Evolutionary conservation across 2,888 invertebrate species (phyloP), one percentile per base, ranked within the genome.

Genomic region (Microplitis deprimator): DNA sequence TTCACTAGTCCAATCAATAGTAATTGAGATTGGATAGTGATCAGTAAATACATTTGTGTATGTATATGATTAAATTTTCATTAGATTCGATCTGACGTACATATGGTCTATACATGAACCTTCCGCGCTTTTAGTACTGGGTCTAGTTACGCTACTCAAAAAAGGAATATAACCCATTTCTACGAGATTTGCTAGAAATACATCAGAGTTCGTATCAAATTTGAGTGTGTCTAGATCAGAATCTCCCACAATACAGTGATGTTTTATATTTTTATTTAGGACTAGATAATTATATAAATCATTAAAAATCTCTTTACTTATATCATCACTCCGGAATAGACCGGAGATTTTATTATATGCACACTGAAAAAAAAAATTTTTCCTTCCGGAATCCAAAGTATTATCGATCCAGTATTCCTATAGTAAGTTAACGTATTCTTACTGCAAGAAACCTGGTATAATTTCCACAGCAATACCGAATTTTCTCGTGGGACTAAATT

Each of bases 1-100:
- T 75, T 41, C 41, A 61, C 61, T 6, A 61, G n/a, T 77, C 78
- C 78, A 29, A n/a, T 61, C 6, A 61, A 61, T 5, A 10, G 61
- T 16, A 0, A 61, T 61, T 61, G n/a, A 61, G 3, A 61, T 61
- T 61, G 61, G n/a, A 61, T 5, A 61, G 6, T 59, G 61, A 61
- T 61, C 59, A 10, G 59, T 59, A 13, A 59, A 59, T 1, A 59
- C 59, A 13, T 61, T 61, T 61, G 61, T 61, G n/a, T 61, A 61
- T 13, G 61, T 61, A 6, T 61, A 61, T 61, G 61, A 61, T 5
- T 61, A 8, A 5, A 61, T 61, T 61, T 61, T n/a, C 61, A 61
- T 61, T 16, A 61, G 61, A 20, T 64, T 5, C 20, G 64, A 64
- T 20, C 20, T 64, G 64, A 64, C 20, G 20, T 20, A 64, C 16